Percentiles rank a stretch among this genome's conserved stretches.
Conservation (phyloP, 30 jellyfish, hydroid and myxozoan species). For the Catostylus mosaicus region DNA sequence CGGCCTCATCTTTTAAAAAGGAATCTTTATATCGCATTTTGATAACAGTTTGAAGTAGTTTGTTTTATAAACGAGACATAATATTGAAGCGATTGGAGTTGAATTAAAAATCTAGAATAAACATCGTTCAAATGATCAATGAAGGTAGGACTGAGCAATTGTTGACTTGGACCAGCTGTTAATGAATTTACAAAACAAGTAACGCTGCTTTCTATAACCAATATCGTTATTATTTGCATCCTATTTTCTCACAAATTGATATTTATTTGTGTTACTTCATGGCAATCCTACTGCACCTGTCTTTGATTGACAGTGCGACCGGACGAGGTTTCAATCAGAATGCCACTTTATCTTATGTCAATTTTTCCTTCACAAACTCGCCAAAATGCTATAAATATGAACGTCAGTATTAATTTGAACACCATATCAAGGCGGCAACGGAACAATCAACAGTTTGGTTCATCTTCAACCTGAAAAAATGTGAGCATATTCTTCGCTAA, state of each 20-base stretch:
- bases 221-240: neutral
- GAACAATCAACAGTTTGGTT: neutral
- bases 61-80: too few species aligned
- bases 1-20: too few species aligned
- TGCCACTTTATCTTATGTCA: conserved; percentile 4
- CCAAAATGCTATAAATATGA: neutral
- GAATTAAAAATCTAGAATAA: too few species aligned
- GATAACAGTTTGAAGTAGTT: too few species aligned
- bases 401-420: neutral
- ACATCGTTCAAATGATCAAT: neutral
- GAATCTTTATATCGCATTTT: too few species aligned
- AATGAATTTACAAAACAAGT: neutral
- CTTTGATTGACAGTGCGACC: conserved; percentile 30
- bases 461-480: neutral
- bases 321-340: conserved; percentile 45
- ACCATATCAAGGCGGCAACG: neutral
- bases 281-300: conserved; percentile 13
- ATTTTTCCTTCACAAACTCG: neutral
- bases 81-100: too few species aligned
- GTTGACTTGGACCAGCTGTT: neutral
- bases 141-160: too few species aligned
- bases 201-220: neutral
- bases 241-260: neutral
- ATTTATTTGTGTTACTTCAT: neutral
- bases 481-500: neutral